Base-by-base conservation (phyloP, 2,113 vertebrate genomes). In the Sinocyclocheilus rhinocerous region DNA sequence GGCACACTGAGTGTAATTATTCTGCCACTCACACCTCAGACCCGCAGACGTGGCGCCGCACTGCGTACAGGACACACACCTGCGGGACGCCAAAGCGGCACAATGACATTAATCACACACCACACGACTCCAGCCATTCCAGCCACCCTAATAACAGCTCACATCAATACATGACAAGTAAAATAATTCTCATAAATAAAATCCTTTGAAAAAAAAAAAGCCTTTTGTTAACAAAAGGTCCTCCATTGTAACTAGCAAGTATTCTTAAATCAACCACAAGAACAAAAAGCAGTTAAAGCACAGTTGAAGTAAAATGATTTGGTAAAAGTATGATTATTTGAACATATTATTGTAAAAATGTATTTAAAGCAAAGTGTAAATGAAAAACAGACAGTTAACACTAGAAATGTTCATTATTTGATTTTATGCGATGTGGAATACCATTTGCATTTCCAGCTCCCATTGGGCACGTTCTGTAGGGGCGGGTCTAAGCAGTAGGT, bases 401-500 rank as follows among this genome's bases (percentile, higher is more conserved):
- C 48, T 50, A 50, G 48, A 50, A 50, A 50, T 65, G 7, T 65
- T 65, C 22, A n/a, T 42, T 39, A 76, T 11, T 20, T 26, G 22
- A 29, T 63, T 24, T 42, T 22, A 24, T 76, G 61, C 69, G 24
- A 12, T 12, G 29, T 4, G 20, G 20, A 18, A 76, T 86, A 99
- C 98, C 98, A 99, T 96, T 97, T 98, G 95, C 98, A 99, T 92
- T 99, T 99, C 98, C 98, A 99, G 93, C 98, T 97, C 85, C 97
- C 98, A 89, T 98, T 99, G 2, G 98, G 98, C 9, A 99, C 98
- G 0, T 98, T 99, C 93, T 99, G 98, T 93, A 99, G 92, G 0
- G 98, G 98, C 0, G 98, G 98, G 88, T 98, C 96, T 55, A 99
- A 93, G 95, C 98, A 99, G 94, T 99, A 99, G 0, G 98, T 99